phyloP scores from a whole-genome alignment of 1,140 invertebrate genomes.

The Gyrodactylus salaris region DNA sequence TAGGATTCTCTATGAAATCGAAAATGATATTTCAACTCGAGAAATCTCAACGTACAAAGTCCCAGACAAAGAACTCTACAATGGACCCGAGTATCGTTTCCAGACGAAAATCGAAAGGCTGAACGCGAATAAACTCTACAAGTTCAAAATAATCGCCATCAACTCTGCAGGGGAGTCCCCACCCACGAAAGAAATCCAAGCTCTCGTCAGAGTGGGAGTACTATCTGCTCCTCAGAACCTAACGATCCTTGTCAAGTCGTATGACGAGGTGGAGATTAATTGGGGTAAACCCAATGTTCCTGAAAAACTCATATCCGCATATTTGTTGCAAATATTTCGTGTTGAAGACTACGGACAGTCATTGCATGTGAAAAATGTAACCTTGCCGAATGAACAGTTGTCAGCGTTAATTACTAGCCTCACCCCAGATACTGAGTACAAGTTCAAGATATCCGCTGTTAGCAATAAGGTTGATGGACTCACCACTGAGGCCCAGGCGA shows the following conservation, averaged over 20 bases:
- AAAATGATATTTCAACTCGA: too few relatives aligned
- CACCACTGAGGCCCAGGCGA: not conserved
- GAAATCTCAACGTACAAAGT: too few relatives aligned
- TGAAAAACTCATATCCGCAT: not conserved
- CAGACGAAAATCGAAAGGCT: too few relatives aligned
- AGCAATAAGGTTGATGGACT: not conserved
- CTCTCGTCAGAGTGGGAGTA: not conserved
- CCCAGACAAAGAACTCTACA: too few relatives aligned
- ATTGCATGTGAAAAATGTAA: not conserved
- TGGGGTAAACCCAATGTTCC: not conserved
- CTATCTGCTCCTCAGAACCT: not conserved
- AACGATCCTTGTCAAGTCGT: not conserved
- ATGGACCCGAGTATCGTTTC: too few relatives aligned
- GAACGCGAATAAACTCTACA: not conserved
- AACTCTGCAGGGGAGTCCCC: not conserved
- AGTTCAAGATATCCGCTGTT: not conserved
- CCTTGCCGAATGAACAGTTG: not conserved
- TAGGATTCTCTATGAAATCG: too few relatives aligned
- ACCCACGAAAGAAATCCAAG: not conserved
- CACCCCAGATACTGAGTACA: not conserved
- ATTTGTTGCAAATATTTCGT: not conserved
- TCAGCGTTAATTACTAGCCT: not conserved
- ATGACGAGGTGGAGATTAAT: not conserved
- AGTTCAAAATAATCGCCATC: not conserved
- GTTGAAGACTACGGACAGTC: not conserved